Conservation (phyloP, 2,113 vertebrate species). For the Plecotus auritus region DNA sequence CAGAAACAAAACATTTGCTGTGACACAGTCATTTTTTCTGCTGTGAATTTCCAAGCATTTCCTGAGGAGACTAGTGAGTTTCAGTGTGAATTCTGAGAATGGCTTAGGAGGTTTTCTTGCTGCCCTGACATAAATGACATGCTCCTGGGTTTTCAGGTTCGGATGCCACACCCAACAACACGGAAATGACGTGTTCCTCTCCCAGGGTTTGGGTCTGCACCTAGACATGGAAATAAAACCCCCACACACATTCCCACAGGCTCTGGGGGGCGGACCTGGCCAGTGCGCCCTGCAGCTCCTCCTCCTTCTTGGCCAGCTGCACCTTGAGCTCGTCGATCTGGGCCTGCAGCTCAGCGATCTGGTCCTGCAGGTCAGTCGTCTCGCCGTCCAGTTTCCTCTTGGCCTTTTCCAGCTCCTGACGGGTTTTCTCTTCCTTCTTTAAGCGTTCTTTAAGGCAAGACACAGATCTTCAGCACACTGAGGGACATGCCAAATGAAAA, state of each 20-base stretch:
- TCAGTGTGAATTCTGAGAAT: background rate
- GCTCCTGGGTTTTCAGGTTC: background rate
- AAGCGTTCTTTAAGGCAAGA: slow-evolving; percentile 87
- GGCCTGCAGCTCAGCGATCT: slow-evolving; percentile 95
- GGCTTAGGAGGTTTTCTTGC: background rate
- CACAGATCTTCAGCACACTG: background rate
- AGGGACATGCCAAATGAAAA: background rate
- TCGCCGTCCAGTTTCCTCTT: slow-evolving; percentile 97
- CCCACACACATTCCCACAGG: background rate
- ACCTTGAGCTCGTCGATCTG: slow-evolving; percentile 97
- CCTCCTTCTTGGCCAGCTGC: slow-evolving; percentile 95
- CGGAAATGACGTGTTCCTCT: too few relatives aligned
- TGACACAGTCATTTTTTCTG: background rate
- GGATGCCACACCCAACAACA: background rate
- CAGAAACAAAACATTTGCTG: background rate
- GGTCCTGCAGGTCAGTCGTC: slow-evolving; percentile 96
- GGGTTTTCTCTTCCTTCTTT: slow-evolving; percentile 98
- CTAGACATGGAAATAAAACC: background rate
- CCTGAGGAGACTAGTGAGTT: background rate
- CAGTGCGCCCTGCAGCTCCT: slow-evolving; percentile 92
- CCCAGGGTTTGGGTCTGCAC: accelerated
- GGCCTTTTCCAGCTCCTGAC: slow-evolving; percentile 96
- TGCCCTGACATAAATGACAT: background rate
- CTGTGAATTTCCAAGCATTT: background rate
- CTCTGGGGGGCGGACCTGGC: slow-evolving; percentile 82